Conservation (phyloP, 1,140 invertebrate species). For the Brachionus calyciflorus region DNA sequence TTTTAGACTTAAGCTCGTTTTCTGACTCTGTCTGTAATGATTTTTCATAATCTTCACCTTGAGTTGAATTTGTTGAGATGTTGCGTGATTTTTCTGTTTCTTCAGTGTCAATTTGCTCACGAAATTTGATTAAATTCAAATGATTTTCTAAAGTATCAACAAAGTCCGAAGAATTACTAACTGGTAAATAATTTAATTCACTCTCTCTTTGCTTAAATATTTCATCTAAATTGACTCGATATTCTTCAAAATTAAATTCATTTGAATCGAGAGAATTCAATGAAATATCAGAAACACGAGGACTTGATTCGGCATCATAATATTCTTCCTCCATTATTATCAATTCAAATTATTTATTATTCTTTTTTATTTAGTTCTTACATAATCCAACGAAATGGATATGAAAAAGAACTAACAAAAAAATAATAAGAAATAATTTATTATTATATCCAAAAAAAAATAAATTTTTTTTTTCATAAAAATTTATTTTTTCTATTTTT, state of each 20-base stretch:
- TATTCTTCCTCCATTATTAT: not conserved
- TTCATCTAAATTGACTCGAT: not conserved
- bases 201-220: not conserved
- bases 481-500: no score
- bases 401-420: no score
- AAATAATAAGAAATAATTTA: no score
- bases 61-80: not conserved
- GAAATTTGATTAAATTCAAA: not conserved
- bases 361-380: no score
- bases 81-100: not conserved
- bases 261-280: not conserved
- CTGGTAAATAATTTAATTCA: not conserved
- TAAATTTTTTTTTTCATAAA: no score
- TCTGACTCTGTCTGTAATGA: no score
- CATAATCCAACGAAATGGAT: no score
- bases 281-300: not conserved
- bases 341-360: no score
- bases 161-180: not conserved
- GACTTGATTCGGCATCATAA: not conserved
- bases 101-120: not conserved
- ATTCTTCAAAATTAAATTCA: slow-evolving; percentile 1
- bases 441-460: no score
- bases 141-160: not conserved
- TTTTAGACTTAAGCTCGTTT: not conserved
- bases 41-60: no score